Base-by-base conservation (phyloP, 1,140 invertebrate genomes). In the Camponotus vicinus region DNA sequence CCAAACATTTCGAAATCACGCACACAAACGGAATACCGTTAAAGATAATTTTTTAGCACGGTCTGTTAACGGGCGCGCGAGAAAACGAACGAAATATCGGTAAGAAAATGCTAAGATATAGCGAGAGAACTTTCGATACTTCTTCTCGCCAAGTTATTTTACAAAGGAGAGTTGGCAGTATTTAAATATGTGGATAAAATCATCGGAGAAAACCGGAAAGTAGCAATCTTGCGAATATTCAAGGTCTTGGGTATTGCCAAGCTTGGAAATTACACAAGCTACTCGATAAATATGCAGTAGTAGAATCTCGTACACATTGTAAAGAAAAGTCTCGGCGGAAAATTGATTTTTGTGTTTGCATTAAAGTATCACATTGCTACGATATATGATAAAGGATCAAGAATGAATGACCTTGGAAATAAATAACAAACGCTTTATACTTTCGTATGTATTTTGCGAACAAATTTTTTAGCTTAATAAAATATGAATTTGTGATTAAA, bases 1-100 rank as follows among this genome's bases (percentile, higher is more conserved):
- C 18, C 42, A 83, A 45, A 61, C 34, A 18, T 73, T 61, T 59
- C 9, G n/a, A 57, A 69, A 71, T 34, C 61, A 13, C 45, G 8
- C 2, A 52, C 52, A 49, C 64, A 18, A 70, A 42, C 64, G 18
- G 45, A 61, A 45, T 73, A 73, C 21, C 18, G 27, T 82, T 59
- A 59, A 73, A 71, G 37, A 73, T 32, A 11, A 82, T 45, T 32
- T 27, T 82, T 73, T 7, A 70, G 9, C 34, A 18, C 61, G n/a
- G 21, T 70, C 34, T 70, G 64, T 71, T 71, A 71, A 82, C 21
- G 21, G 2, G 64, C 32, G 37, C 7, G 57, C 27, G 15, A 42
- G 61, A 82, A 73, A 2, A 13, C 42, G 18, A 27, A 69, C 8
- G 18, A 37, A 55, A 67, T 45, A n/a, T 34, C 32, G 18, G 7